Evolutionary conservation across 2,113 vertebrate genomes (phyloP).

Genomic region (Lamprotornis superbus): DNA sequence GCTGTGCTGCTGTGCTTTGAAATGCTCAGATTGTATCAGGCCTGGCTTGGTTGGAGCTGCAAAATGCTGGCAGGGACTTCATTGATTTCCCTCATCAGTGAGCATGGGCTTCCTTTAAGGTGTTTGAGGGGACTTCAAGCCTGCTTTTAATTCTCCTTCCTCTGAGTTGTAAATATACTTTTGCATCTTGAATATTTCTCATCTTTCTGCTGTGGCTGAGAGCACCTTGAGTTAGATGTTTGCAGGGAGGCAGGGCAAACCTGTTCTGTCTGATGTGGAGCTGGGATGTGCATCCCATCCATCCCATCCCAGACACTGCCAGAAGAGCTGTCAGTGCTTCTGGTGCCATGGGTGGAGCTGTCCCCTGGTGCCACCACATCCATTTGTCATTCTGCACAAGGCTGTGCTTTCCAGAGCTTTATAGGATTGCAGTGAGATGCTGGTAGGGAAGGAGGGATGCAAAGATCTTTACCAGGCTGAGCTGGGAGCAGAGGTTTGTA

Average conservation of each 20-base stretch:
- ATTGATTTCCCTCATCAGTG: not conserved
- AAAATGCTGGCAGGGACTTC: not conserved
- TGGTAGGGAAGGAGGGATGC: not conserved
- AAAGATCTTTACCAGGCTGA: not conserved
- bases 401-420: not conserved
- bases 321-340: not conserved
- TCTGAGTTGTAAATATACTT: not conserved
- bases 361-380: not conserved
- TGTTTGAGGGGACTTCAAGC: not conserved
- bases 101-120: not conserved
- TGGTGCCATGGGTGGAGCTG: not conserved
- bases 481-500: not conserved
- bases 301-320: not conserved
- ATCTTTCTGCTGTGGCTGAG: not conserved
- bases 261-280: not conserved
- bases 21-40: not conserved
- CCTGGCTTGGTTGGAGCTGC: not conserved
- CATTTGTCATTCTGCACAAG: not conserved
- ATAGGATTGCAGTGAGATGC: fast-evolving
- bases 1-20: not conserved
- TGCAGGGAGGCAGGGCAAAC: not conserved
- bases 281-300: not conserved
- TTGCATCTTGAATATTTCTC: not conserved
- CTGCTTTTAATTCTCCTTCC: not conserved
- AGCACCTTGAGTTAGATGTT: not conserved